Conservation (phyloP, 92 coral and sea anemone genomes). For the Umimayanthus kanabou region DNA sequence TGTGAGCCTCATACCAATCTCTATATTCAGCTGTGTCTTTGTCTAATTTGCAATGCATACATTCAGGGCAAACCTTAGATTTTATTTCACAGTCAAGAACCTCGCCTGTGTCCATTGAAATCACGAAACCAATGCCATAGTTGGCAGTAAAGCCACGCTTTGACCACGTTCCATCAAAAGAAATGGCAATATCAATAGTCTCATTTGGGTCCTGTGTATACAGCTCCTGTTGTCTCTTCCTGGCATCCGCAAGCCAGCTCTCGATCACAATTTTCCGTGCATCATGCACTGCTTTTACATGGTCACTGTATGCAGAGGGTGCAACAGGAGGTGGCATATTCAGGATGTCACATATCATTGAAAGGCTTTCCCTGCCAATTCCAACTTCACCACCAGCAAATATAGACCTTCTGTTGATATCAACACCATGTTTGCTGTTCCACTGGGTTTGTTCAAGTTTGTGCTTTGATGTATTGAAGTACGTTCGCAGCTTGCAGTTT, state of each 20-base stretch:
- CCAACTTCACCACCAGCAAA: conserved; percentile 25
- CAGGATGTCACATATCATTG: conserved; percentile 12
- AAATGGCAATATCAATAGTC: conserved; percentile 7
- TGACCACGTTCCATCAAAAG: conserved; percentile 34
- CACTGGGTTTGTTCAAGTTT: neutral
- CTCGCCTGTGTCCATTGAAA: conserved; percentile 7
- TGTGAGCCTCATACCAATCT: neutral
- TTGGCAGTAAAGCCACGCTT: conserved; percentile 13
- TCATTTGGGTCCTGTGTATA: neutral
- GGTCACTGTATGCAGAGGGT: conserved; percentile 6
- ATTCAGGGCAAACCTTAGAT: neutral
- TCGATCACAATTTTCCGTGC: neutral
- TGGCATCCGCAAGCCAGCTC: conserved; percentile 13
- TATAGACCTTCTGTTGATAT: conserved; percentile 5
- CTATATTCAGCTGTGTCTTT: neutral
- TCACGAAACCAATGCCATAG: conserved; percentile 6
- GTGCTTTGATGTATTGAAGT: conserved; percentile 25
- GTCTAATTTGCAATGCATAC: neutral
- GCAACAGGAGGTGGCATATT: conserved; percentile 28
- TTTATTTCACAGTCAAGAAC: neutral
- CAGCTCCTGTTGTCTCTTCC: conserved; percentile 13
- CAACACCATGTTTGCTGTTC: conserved; percentile 10
- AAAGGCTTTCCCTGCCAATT: conserved; percentile 20
- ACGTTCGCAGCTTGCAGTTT: conserved; percentile 16
- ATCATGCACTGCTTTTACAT: neutral